A percentile compares a stretch with the other conserved stretches of the same genome.
phyloP scores from a whole-genome alignment of 2,797 vertebrate genomes.

The Anableps anableps region DNA sequence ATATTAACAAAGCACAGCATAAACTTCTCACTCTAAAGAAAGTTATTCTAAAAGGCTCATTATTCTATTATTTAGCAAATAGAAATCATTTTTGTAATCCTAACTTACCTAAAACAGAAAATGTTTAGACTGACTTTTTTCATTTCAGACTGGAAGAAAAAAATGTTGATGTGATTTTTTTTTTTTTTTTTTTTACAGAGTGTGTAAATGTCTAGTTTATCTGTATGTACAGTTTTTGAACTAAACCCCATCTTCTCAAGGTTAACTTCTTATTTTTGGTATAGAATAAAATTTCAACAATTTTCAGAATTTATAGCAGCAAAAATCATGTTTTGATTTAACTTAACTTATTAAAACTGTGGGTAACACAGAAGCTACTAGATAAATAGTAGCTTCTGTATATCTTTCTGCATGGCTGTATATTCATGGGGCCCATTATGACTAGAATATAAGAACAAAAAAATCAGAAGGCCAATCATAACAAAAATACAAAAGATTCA shows the following conservation, averaged over 20 bases:
- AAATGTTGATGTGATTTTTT: background rate
- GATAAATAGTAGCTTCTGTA: background rate
- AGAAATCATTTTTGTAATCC: no score
- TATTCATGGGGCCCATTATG: background rate
- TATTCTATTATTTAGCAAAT: no score
- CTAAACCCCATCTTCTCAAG: background rate
- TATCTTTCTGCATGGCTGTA: background rate
- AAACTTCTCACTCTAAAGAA: no score
- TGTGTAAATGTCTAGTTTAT: background rate
- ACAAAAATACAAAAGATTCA: background rate
- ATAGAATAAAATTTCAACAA: background rate
- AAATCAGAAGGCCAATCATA: background rate
- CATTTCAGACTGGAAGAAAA: background rate
- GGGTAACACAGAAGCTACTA: background rate
- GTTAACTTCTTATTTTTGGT: background rate
- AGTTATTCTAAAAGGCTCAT: no score
- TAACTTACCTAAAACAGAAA: background rate
- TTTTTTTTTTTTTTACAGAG: no score
- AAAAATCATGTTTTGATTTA: background rate
- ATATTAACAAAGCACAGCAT: no score
- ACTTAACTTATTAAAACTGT: background rate
- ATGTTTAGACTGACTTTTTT: background rate
- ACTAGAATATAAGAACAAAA: background rate
- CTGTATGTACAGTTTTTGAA: background rate
- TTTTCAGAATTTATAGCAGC: background rate